These are phyloP conservation scores for Penelope pileata DNA, from an alignment of 2,113 vertebrate species.

Conservation along the genomic window DNA sequence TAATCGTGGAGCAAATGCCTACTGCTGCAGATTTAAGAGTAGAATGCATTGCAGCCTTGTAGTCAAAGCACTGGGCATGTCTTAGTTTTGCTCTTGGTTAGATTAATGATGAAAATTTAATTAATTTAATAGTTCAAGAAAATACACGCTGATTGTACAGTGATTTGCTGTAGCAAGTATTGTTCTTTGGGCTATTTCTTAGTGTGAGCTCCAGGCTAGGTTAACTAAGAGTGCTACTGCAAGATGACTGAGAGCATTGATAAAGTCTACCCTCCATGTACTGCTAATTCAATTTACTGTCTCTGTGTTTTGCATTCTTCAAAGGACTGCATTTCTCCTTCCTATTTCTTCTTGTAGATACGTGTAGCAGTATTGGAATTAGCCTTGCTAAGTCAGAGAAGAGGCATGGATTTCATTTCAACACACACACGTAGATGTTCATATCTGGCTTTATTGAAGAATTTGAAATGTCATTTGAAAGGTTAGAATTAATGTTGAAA, in stretches of 20 bases:
- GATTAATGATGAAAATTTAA: background rate
- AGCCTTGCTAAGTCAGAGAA: background rate
- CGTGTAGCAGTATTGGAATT: background rate
- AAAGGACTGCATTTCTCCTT: background rate
- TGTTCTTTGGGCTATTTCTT: background rate
- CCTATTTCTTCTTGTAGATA: background rate
- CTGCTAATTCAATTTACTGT: background rate
- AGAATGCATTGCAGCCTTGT: background rate
- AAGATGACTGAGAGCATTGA: background rate
- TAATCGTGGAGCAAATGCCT: background rate
- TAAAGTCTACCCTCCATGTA: background rate
- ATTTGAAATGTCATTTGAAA: constrained; percentile 41
- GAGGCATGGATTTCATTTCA: background rate
- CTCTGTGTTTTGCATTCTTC: background rate
- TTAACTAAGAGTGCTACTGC: background rate
- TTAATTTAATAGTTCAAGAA: background rate
- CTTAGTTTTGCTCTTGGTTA: background rate
- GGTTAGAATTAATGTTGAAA: constrained; percentile 13
- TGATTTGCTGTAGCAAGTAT: background rate
- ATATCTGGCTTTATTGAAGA: background rate
- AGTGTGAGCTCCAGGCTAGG: background rate
- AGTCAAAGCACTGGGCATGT: background rate
- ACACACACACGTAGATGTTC: background rate
- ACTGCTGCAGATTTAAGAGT: background rate
- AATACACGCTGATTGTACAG: background rate